Evolutionary conservation across 2,888 invertebrate species (phyloP).

Genomic region (Stenichneumon culpator): DNA sequence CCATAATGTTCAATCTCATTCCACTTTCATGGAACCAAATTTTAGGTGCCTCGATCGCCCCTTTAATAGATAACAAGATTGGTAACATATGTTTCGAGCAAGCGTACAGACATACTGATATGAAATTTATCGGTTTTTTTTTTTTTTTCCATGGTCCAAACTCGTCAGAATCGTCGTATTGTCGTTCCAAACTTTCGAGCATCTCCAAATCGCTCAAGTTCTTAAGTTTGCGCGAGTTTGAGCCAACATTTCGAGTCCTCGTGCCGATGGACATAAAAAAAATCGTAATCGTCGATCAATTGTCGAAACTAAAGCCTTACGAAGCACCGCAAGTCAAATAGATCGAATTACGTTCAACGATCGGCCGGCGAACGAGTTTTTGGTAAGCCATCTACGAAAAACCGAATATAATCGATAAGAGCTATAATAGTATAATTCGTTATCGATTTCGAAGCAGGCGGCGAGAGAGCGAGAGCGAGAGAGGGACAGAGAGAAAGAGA

Average conservation of each 20-base stretch:
- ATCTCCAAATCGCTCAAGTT: too few relatives aligned
- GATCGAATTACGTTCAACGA: too few relatives aligned
- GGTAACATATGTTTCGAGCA: not conserved
- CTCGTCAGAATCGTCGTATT: not conserved
- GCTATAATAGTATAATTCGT: slow-evolving; percentile 19
- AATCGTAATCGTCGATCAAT: slow-evolving; percentile 17
- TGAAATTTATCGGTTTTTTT: not conserved
- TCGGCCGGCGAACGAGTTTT: too few relatives aligned
- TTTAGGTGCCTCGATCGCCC: too few relatives aligned
- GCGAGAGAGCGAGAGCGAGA: not conserved
- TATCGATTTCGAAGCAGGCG: slow-evolving; percentile 54
- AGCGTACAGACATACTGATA: not conserved
- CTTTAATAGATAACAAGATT: too few relatives aligned
- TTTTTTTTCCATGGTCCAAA: not conserved
- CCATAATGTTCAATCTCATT: too few relatives aligned
- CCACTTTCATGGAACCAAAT: too few relatives aligned
- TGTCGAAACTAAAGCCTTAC: not conserved
- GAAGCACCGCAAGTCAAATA: not conserved
- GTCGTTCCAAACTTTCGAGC: not conserved
- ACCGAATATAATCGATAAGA: slow-evolving; percentile 21
- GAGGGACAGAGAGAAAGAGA: not conserved
- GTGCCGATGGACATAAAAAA: not conserved
- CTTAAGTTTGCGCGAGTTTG: too few relatives aligned
- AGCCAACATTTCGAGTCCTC: not conserved
- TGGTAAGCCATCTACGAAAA: not conserved